Evolutionary conservation across 2,888 invertebrate genomes (phyloP), one percentile per base, ranked within the genome.

Genomic region (Epirrhoe alternata): DNA sequence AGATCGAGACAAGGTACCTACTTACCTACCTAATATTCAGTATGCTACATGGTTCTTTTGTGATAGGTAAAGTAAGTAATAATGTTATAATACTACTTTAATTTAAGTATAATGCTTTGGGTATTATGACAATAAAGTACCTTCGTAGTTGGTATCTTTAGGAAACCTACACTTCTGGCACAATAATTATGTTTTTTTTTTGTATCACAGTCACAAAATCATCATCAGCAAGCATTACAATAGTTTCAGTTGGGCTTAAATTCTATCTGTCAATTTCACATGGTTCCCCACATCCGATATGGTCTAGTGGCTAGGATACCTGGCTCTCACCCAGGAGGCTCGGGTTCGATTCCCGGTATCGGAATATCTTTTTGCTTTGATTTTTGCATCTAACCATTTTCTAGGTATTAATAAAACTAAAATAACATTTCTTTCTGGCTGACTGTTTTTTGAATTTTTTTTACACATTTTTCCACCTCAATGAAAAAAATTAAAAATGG

Each of bases 291-390:
- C 4, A 84, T 94, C 94, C 94, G 92, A 92, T 94, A 94, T 94
- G 93, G 94, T 94, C 94, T 94, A 94, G 94, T 94, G 94, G 94
- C 91, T 94, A 94, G 94, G 94, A 94, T 94, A 94, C 90, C 94
- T 94, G 94, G 94, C 87, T 95, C 94, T 95, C 95, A 95, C 94
- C 95, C 95, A 95, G 95, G 95, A 94, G 93, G 93, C 93, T 91
- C 94, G 94, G 94, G 83, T 86, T 94, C 94, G 93, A 94, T 94
- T 94, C 93, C 93, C 94, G 94, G 94, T 94, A 94, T 90, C 91
- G 94, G 94, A 94, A 94, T 64, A 53, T 33, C 47, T 70, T 77
- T 62, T 66, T 66, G 47, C 14, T 0, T 8, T 0, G 10, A 38
- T 38, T 10, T 10, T 35, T 7, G 8, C 35, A 35, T 7, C 3